These are phyloP conservation scores for Melanotaenia pygmaea DNA, from an alignment of 2,797 vertebrate species.

Conservation along the genomic window DNA sequence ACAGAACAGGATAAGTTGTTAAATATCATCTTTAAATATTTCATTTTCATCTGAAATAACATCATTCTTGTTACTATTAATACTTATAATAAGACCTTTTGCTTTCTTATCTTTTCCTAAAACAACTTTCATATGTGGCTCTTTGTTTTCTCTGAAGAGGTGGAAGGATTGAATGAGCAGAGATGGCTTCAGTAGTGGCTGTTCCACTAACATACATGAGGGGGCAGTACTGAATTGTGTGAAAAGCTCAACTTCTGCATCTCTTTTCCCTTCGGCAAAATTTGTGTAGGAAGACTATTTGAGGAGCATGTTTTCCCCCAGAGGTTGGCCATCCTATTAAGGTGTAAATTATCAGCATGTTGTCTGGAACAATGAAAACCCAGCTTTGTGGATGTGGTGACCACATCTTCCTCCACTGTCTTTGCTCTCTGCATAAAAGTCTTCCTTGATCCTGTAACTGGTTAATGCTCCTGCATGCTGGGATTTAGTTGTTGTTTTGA, in stretches of 20 bases:
- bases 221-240: conserved; percentile 71
- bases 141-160: neutral
- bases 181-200: neutral
- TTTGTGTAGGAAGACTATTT: conserved; percentile 59
- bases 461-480: conserved; percentile 26
- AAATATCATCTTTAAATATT: conserved; percentile 6
- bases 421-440: conserved; percentile 47
- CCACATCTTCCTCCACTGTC: conserved; percentile 63
- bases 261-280: conserved; percentile 18
- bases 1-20: neutral
- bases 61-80: neutral
- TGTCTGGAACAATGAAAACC: conserved; percentile 57
- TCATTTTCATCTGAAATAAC: neutral
- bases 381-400: conserved; percentile 54
- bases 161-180: neutral
- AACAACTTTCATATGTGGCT: neutral
- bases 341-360: conserved; percentile 63
- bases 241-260: conserved; percentile 12
- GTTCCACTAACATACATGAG: conserved; percentile 46
- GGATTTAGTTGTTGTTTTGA: conserved; percentile 46
- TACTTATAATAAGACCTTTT: neutral
- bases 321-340: conserved; percentile 65
- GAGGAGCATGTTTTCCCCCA: conserved; percentile 34
- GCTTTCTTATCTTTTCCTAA: neutral
- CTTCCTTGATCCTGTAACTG: conserved; percentile 17